Evolutionary conservation across 2,888 invertebrate species (phyloP).

Genomic region (Luffia ferchaultella): DNA sequence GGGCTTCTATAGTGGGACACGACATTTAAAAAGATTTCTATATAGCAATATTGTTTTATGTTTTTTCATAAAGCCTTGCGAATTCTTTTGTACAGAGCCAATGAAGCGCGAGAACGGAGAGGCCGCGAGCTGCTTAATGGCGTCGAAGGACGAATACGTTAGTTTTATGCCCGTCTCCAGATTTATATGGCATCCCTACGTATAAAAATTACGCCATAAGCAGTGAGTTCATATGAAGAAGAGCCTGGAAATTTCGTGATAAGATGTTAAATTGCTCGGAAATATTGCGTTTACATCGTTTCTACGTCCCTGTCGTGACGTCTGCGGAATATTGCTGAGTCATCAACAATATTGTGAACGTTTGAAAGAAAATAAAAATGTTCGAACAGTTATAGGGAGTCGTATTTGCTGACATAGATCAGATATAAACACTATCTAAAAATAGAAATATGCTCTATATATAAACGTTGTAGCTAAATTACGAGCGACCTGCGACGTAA

Average conservation of each 20-base stretch:
- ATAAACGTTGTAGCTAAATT: too few species aligned
- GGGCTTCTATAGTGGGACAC: too few species aligned
- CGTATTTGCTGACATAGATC: too few species aligned
- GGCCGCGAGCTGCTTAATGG: slow-evolving; percentile 27
- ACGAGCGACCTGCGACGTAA: too few species aligned
- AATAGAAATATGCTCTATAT: too few species aligned
- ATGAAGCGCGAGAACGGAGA: background rate
- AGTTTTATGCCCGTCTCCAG: slow-evolving; percentile 30
- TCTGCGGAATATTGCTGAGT: background rate
- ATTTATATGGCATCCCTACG: slow-evolving; percentile 37
- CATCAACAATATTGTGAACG: background rate
- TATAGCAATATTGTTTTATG: background rate
- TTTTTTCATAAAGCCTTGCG: background rate
- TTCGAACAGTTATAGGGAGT: too few species aligned
- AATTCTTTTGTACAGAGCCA: background rate
- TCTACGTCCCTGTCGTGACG: background rate
- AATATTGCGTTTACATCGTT: background rate
- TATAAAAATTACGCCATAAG: background rate
- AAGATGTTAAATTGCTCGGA: background rate
- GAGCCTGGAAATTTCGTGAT: background rate
- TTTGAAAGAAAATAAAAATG: too few species aligned
- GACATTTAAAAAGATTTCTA: too few species aligned
- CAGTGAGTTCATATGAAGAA: background rate
- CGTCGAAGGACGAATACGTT: slow-evolving; percentile 37
- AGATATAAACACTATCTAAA: too few species aligned